Evolutionary conservation across 2,888 invertebrate genomes (phyloP).

Genomic region (Agrochola macilenta): DNA sequence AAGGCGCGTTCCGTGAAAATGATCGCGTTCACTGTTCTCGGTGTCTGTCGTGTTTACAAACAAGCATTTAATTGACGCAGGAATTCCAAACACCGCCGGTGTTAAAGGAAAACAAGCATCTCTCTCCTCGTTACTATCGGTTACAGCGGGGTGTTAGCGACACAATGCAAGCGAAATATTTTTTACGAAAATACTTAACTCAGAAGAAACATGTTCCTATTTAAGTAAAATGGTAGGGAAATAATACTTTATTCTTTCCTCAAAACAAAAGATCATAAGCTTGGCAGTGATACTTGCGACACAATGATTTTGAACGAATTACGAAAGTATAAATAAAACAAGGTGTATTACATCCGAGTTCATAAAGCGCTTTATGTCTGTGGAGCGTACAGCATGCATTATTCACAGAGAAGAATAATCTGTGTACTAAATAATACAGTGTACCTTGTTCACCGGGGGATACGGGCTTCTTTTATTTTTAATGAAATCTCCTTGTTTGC

Average conservation of each 20-base stretch:
- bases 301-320: constrained; percentile 59
- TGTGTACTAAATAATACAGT: constrained; percentile 73
- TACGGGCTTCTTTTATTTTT: constrained; percentile 74
- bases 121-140: constrained; percentile 68
- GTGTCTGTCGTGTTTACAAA: constrained; percentile 85
- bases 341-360: constrained; percentile 70
- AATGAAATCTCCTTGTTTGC: constrained; percentile 76
- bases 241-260: constrained; percentile 24
- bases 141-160: constrained; percentile 65
- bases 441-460: constrained; percentile 70
- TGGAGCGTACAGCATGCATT: constrained; percentile 72
- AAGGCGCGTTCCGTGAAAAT: constrained; percentile 82
- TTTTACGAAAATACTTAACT: constrained; percentile 36
- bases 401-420: constrained; percentile 76
- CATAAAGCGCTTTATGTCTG: constrained; percentile 75
- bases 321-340: constrained; percentile 67
- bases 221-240: constrained; percentile 22
- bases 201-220: constrained; percentile 13
- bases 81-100: constrained; percentile 85
- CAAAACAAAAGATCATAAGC: constrained; percentile 42
- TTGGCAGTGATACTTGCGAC: constrained; percentile 48
- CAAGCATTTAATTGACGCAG: constrained; percentile 85
- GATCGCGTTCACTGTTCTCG: constrained; percentile 75
- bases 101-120: constrained; percentile 82
- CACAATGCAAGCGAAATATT: constrained; percentile 58